phyloP scores from a whole-genome alignment of 2,113 vertebrate species.

The Gasterosteus nipponicus region DNA sequence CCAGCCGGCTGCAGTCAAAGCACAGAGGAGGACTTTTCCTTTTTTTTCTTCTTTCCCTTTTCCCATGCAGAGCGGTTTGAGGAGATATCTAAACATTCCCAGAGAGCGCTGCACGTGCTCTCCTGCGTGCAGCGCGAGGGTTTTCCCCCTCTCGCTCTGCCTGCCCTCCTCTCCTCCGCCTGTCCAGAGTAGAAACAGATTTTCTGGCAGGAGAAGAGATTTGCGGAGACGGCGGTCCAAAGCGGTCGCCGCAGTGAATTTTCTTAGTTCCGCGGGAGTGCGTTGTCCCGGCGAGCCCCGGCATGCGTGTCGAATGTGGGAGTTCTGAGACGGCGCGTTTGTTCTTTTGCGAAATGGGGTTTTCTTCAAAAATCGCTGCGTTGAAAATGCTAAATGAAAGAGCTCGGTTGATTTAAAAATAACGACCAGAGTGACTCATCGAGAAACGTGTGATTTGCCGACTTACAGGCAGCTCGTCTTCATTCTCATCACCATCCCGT shows the following conservation, averaged over 20 bases:
- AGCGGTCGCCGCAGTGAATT: constrained; percentile 25
- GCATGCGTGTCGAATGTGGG: not conserved
- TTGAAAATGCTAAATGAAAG: not conserved
- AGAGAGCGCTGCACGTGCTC: constrained; percentile 80
- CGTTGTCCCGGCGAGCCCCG: not conserved
- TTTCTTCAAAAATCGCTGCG: not conserved
- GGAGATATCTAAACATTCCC: constrained; percentile 84
- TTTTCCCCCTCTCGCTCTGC: constrained; percentile 38
- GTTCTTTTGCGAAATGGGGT: not conserved
- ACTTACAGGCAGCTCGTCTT: not conserved
- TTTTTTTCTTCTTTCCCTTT: constrained; percentile 27
- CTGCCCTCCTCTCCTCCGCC: constrained; percentile 32
- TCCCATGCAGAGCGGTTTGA: constrained; percentile 73
- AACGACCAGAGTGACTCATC: not conserved
- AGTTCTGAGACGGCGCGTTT: not conserved
- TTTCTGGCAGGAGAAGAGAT: constrained; percentile 53
- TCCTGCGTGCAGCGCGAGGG: constrained; percentile 71
- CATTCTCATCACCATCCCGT: not conserved
- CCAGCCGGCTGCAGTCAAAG: constrained; percentile 68
- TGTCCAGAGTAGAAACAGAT: constrained; percentile 67
- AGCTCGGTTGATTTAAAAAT: not conserved
- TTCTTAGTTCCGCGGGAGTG: not conserved
- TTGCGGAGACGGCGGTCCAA: constrained; percentile 22
- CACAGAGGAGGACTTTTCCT: constrained; percentile 68
- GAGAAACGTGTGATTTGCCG: not conserved